Evolutionary conservation across 2,888 invertebrate genomes (phyloP).

Genomic region (Arge pagana): DNA sequence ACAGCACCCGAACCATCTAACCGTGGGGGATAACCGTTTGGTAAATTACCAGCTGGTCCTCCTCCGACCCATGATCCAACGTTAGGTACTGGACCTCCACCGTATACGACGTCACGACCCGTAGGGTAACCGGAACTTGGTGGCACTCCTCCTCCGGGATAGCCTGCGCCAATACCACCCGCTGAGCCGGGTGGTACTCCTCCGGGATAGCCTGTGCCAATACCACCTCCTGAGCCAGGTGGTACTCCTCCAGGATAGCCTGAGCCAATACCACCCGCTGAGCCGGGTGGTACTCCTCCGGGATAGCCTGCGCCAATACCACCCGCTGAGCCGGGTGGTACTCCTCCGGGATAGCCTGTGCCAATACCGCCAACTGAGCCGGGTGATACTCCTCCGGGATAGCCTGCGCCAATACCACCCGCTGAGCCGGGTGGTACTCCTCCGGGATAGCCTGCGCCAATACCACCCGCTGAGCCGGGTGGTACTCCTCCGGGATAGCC

Average conservation of each 20-base stretch:
- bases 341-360: too few species aligned
- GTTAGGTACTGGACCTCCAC: background rate
- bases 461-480: constrained; percentile 9
- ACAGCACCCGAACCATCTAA: constrained; percentile 1
- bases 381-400: constrained; percentile 25
- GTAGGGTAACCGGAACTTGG: constrained; percentile 4
- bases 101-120: background rate
- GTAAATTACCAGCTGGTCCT: constrained; percentile 3
- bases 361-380: constrained; percentile 21
- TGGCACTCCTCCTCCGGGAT: constrained; percentile 25
- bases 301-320: too few species aligned
- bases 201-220: too few species aligned
- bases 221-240: too few species aligned
- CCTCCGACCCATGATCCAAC: constrained; percentile 24
- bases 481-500: background rate
- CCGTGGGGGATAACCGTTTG: constrained; percentile 8
- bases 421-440: too few species aligned
- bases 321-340: too few species aligned
- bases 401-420: constrained; percentile 10
- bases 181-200: too few species aligned
- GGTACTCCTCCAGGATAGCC: too few species aligned
- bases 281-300: too few species aligned
- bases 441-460: too few species aligned
- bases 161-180: constrained; percentile 19
- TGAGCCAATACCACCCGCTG: too few species aligned